Evolutionary conservation across 2,888 invertebrate genomes (phyloP).

Genomic region (Thymelicus lineola): DNA sequence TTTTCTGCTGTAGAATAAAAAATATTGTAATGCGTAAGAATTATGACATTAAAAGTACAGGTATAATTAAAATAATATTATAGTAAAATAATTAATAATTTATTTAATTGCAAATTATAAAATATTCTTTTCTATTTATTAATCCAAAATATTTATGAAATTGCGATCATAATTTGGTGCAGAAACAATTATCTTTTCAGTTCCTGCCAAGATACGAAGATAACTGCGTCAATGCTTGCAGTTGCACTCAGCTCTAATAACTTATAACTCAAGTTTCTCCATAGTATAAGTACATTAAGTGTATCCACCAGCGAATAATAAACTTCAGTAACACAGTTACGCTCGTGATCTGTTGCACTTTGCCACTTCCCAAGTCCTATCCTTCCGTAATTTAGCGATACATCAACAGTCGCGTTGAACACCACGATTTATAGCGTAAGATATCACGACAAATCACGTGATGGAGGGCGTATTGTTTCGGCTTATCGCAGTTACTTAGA

Average conservation of each 20-base stretch:
- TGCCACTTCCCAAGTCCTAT: constrained; percentile 28
- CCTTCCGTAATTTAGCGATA: constrained; percentile 41
- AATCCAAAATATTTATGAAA: no score
- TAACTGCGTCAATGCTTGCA: not conserved
- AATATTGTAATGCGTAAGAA: no score
- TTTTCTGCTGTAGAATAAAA: no score
- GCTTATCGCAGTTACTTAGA: constrained; percentile 49
- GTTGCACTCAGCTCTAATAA: constrained; percentile 7
- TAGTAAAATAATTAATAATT: no score
- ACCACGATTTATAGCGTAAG: constrained; percentile 62
- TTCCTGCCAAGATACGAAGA: no score
- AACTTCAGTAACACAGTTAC: constrained; percentile 12
- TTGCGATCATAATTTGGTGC: no score
- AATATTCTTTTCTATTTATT: no score
- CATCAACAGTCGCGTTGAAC: constrained; percentile 51
- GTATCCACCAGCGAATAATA: constrained; percentile 8
- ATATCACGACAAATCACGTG: constrained; percentile 67
- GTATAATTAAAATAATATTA: no score
- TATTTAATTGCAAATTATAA: no score
- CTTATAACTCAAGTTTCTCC: constrained; percentile 16
- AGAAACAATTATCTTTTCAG: no score
- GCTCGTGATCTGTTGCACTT: constrained; percentile 23
- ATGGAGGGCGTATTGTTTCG: constrained; percentile 52
- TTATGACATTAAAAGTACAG: no score
- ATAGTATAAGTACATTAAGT: constrained; percentile 38